Evolutionary conservation across 2,113 vertebrate species (phyloP).

Genomic region (Xenus cinereus): DNA sequence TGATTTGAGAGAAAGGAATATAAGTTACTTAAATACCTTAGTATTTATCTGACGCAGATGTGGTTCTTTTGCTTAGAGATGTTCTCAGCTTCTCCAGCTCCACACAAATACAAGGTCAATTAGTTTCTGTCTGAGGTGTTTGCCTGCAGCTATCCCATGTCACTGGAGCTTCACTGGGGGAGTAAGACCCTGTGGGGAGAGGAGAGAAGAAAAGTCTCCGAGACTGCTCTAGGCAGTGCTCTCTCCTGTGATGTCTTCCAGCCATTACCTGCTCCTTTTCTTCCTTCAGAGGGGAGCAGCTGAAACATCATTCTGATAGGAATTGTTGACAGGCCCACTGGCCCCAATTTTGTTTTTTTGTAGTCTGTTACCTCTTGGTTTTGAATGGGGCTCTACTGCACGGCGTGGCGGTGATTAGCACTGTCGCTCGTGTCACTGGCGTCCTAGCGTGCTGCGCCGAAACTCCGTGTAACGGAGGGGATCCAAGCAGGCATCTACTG

Average conservation of each 20-base stretch:
- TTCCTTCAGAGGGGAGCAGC: not conserved
- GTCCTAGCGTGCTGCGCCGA: not conserved
- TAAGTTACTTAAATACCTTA: not conserved
- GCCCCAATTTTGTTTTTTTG: not conserved
- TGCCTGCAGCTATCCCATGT: not conserved
- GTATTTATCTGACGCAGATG: not conserved
- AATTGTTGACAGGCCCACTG: not conserved
- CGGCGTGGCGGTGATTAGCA: accelerated
- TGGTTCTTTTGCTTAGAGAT: not conserved
- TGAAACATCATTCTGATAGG: not conserved
- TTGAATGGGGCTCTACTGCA: not conserved
- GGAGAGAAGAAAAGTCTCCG: not conserved
- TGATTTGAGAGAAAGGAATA: not conserved
- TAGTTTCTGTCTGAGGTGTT: not conserved
- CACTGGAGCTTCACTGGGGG: not conserved
- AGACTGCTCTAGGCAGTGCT: not conserved
- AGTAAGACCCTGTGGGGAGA: not conserved
- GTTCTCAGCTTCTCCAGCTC: not conserved
- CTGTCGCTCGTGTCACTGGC: not conserved
- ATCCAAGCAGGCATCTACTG: not conserved
- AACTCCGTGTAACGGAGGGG: not conserved
- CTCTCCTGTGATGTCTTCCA: not conserved
- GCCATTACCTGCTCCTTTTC: not conserved
- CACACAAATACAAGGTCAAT: not conserved
- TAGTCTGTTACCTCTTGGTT: not conserved